Evolutionary conservation across 2,888 invertebrate species (phyloP), one percentile per base, ranked within the genome.

Genomic region (Brachylomia viminalis): DNA sequence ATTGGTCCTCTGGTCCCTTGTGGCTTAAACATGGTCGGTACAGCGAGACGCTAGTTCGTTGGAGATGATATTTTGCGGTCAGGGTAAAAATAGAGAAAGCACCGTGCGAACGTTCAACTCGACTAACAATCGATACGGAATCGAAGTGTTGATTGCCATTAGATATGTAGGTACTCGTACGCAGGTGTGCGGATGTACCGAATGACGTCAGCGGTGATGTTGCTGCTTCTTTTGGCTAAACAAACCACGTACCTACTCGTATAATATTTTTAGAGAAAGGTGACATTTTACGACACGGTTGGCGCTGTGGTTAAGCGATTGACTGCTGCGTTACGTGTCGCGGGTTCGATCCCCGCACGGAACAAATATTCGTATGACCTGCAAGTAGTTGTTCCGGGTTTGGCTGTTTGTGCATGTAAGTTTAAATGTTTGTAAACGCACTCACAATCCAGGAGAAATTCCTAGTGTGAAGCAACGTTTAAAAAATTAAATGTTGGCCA

Each of bases 41-140:
- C 78, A 86, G 82, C 88, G 92, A 91, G 92, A 92, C 90, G 91
- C 88, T 91, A 91, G 92, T 89, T 90, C 89, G 89, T 82, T 89
- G 91, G 92, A 93, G 93, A 95, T 94, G 93, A 94, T 95, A 95
- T 95, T 95, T 93, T 95, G 95, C 94, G 95, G 95, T 95, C 93
- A 91, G 91, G 87, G 94, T 92, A 95, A 95, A 95, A 93, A 94
- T 95, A 95, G 93, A 95, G 94, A 95, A 94, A 95, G 93, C 91
- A 90, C 88, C 93, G 94, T 93, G 94, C 90, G 94, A 94, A 93
- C 90, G 85, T 89, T 90, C 91, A 90, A 90, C 91, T 90, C 87
- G 82, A 84, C 85, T 85, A 83, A 85, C 86, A 86, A 87, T 90
- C 86, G 79, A 84, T 84, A 84, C 64, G 78, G 80, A 84, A 85